Conservation (phyloP, 1,140 invertebrate genomes). For the Drosophila virilis region DNA sequence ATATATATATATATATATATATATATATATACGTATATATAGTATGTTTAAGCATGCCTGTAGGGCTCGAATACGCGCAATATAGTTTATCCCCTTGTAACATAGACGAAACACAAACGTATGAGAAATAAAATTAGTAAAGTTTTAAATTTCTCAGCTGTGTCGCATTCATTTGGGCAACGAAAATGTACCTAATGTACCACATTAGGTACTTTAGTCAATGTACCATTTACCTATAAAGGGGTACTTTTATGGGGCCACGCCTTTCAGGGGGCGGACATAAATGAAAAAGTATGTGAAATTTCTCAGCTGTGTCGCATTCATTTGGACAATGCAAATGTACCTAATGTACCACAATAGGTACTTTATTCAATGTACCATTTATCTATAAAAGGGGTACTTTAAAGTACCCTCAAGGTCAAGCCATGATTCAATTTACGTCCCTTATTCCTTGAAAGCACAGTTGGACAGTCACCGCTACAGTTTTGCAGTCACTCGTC, state of each 20-base stretch:
- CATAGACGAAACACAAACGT: constrained; percentile 37
- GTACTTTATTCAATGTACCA: no score
- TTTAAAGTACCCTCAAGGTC: no score
- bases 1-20: constrained; percentile 19
- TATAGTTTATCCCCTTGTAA: constrained; percentile 75
- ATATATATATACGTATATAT: constrained; percentile 46
- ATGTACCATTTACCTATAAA: no score
- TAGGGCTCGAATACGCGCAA: constrained; percentile 70
- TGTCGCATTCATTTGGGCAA: neutral
- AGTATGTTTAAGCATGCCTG: constrained; percentile 59
- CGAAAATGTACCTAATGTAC: neutral
- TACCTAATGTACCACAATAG: no score
- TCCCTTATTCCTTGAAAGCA: no score
- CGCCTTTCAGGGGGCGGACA: neutral
- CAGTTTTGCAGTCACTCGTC: no score
- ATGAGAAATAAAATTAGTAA: constrained; percentile 64
- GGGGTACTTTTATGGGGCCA: no score
- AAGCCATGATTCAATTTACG: no score
- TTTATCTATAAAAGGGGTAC: no score
- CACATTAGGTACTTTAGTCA: no score
- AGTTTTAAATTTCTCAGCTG: constrained; percentile 56
- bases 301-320: constrained; percentile 2
- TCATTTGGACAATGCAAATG: neutral
- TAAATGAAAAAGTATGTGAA: constrained; percentile 30
- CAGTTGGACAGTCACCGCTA: no score